These are phyloP conservation scores for Buphagus erythrorhynchus DNA, from an alignment of 2,797 vertebrate genomes.

Conservation along the genomic window DNA sequence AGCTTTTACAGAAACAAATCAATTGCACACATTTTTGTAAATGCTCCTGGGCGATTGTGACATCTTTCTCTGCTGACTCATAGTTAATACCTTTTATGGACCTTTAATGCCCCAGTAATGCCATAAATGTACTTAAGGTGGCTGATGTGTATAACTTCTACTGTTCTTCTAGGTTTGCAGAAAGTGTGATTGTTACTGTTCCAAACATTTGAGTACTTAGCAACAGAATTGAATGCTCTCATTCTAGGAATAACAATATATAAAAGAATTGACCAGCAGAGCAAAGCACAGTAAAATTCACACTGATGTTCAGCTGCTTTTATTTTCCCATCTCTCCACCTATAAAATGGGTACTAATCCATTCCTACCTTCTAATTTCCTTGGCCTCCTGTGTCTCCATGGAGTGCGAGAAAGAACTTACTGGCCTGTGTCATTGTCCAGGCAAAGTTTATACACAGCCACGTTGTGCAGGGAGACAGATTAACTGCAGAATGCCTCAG, in stretches of 20 bases:
- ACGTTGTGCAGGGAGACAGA: slow-evolving; percentile 62
- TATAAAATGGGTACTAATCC: slow-evolving; percentile 80
- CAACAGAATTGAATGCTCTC: slow-evolving; percentile 51
- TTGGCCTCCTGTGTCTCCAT: slow-evolving; percentile 75
- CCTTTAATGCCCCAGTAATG: slow-evolving; percentile 41
- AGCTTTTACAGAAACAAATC: slow-evolving; percentile 73
- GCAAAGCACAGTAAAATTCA: slow-evolving; percentile 82
- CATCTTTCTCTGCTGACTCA: slow-evolving; percentile 56
- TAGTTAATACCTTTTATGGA: slow-evolving; percentile 40
- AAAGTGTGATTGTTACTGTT: slow-evolving; percentile 78
- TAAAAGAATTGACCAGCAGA: slow-evolving; percentile 72
- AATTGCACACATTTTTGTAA: slow-evolving; percentile 66
- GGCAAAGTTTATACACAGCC: slow-evolving; percentile 81
- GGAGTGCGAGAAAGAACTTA: slow-evolving; percentile 74
- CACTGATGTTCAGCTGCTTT: slow-evolving; percentile 72
- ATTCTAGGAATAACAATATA: slow-evolving; percentile 47
- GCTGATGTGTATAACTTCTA: slow-evolving; percentile 77
- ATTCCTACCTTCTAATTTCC: slow-evolving; percentile 81
- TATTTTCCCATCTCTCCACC: slow-evolving; percentile 35
- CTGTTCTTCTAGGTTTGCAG: slow-evolving; percentile 68
- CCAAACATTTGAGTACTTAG: slow-evolving; percentile 66
- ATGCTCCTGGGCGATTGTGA: slow-evolving; percentile 71
- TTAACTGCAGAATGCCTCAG: not conserved
- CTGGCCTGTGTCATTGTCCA: slow-evolving; percentile 76
- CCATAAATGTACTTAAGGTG: slow-evolving; percentile 62